phyloP scores from a whole-genome alignment of 2,797 vertebrate genomes.

The Spea hammondii region DNA sequence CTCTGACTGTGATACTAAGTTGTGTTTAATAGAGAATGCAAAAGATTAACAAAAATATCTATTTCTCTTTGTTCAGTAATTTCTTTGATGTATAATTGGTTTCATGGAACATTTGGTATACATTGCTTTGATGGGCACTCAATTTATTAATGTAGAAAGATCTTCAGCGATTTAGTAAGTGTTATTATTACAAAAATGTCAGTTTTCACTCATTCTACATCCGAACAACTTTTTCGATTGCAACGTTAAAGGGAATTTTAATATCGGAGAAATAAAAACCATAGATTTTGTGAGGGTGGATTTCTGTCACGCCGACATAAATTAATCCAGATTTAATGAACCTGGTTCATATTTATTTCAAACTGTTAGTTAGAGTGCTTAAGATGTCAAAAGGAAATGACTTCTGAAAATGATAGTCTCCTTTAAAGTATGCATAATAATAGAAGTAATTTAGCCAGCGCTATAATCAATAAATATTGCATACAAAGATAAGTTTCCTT shows the following conservation, averaged over 20 bases:
- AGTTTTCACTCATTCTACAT: background rate
- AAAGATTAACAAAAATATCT: too few species aligned
- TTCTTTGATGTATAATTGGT: too few species aligned
- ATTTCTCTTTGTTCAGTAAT: too few species aligned
- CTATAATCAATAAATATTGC: slow-evolving; percentile 10
- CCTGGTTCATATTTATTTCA: slow-evolving; percentile 18
- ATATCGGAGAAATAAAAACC: background rate
- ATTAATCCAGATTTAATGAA: slow-evolving; percentile 20
- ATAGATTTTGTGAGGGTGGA: slow-evolving; percentile 7
- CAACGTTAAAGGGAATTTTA: background rate
- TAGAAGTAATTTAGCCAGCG: slow-evolving; percentile 19
- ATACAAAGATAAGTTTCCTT: background rate
- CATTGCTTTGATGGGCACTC: too few species aligned
- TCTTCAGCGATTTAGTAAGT: background rate
- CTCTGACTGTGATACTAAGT: too few species aligned
- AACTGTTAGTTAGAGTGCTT: slow-evolving; percentile 10
- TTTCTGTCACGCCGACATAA: slow-evolving; percentile 8
- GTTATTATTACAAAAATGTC: background rate
- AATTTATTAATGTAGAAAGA: too few species aligned
- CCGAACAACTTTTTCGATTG: background rate
- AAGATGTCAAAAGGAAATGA: slow-evolving; percentile 28
- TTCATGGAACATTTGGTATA: too few species aligned
- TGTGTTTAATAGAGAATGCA: too few species aligned
- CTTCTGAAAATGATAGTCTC: slow-evolving; percentile 20
- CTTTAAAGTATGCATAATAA: slow-evolving; percentile 14